Evolutionary conservation across 2,797 vertebrate genomes (phyloP), one percentile per base, ranked within the genome.

Genomic region (Scolopax rusticola): DNA sequence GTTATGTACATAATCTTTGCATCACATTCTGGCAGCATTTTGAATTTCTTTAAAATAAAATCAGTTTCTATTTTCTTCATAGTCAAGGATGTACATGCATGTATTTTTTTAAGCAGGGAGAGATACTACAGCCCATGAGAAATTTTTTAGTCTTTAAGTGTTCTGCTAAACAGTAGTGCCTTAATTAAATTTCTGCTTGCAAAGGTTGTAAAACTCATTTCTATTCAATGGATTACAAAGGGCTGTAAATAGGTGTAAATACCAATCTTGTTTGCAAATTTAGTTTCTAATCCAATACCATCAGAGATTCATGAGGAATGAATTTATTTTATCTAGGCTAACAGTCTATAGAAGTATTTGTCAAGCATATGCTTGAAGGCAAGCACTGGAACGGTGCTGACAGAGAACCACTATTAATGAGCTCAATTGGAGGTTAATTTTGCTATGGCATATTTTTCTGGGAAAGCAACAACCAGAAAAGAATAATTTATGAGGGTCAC

Each of bases 301-400:
- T 74, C 74, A 90, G 87, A 94, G 54, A 86, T 84, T 92, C 56
- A 85, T n/a, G 30, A 76, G 50, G 79, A 94, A 73, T 36, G 13
- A 60, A 53, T 74, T 90, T 83, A 45, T 87, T 82, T 87, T 40
- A 65, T 70, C 43, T n/a, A 69, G 24, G 21, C 33, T 80, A 63
- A 84, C 36, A 77, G 70, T 30, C 69, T 80, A 73, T 21, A 57
- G 76, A 90, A 61, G 15, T 86, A 74, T 86, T 85, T 90, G 64
- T 56, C 61, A 53, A 86, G 54, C n/a, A 43, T 47, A 60, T 74
- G 64, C 59, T 82, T 76, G 40, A 67, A 33, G 63, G 71, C 57
- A 80, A 88, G 20, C 63, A 24, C 13, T 65, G 71, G 27, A 90
- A 47, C 4, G 21, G 8, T 47, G 41, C 18, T 64, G 50, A 65